Percentiles rank a stretch among this genome's conserved stretches.
phyloP scores from a whole-genome alignment of 2,113 vertebrate species.

The Fulmarus glacialis region DNA sequence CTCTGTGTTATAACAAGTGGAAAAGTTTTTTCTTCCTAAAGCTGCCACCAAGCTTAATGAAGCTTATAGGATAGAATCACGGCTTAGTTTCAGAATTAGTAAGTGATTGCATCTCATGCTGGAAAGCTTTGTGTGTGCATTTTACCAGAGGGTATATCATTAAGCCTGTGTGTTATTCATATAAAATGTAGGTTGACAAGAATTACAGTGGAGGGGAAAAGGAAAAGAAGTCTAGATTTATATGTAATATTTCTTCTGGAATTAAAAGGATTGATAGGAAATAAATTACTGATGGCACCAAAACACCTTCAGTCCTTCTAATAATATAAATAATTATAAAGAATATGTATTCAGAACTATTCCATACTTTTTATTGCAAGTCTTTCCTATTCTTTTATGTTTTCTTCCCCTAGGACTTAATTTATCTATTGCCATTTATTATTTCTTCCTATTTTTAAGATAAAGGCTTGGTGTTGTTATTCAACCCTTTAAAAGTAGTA shows the following conservation, averaged over 20 bases:
- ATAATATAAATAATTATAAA: not conserved
- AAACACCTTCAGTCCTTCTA: not conserved
- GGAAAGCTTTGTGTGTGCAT: not conserved
- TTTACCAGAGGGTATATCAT: constrained; percentile 1
- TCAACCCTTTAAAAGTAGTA: not conserved
- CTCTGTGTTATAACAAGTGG: not conserved
- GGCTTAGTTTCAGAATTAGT: not conserved
- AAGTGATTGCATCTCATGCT: not conserved
- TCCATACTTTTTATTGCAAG: not conserved
- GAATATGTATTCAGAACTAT: not conserved
- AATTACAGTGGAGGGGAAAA: not conserved
- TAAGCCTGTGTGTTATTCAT: not conserved
- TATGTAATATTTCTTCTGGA: not conserved
- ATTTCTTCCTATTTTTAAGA: not conserved
- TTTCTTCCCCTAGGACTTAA: not conserved
- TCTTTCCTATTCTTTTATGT: not conserved
- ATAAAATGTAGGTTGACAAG: not conserved
- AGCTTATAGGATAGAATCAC: not conserved
- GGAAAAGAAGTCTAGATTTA: not conserved
- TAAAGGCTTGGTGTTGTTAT: not conserved
- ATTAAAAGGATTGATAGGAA: not conserved
- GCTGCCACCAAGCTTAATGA: not conserved
- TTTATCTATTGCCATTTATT: not conserved
- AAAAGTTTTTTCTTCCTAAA: not conserved
- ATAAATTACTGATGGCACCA: not conserved